Percentiles rank a stretch among this genome's conserved stretches.
Conservation (phyloP, 2,888 invertebrate genomes). For the Campaea margaritaria region DNA sequence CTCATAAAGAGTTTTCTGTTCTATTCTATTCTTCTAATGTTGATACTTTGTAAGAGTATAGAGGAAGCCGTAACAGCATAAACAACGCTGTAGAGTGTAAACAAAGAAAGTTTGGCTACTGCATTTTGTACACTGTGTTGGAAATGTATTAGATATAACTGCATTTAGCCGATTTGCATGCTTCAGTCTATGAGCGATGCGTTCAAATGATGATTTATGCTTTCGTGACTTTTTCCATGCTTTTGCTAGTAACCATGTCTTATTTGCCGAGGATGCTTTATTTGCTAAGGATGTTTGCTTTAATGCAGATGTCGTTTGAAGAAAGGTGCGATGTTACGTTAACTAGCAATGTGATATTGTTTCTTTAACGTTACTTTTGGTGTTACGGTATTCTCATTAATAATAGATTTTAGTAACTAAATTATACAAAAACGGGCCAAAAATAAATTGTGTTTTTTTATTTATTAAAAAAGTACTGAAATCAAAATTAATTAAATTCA, state of each 20-base stretch:
- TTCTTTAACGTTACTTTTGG: background rate
- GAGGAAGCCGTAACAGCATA: too few relatives aligned
- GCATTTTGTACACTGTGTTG: slow-evolving; percentile 4
- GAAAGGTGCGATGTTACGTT: slow-evolving; percentile 16
- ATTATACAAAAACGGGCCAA: too few relatives aligned
- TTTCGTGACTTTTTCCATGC: slow-evolving; percentile 14
- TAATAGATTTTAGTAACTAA: too few relatives aligned
- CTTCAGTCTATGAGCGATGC: slow-evolving; percentile 51
- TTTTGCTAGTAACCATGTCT: slow-evolving; percentile 1
- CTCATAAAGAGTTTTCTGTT: too few relatives aligned
- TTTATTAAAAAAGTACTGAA: too few relatives aligned
- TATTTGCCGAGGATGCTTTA: slow-evolving; percentile 4
- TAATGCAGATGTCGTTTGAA: slow-evolving; percentile 8
- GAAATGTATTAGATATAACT: slow-evolving; percentile 49
- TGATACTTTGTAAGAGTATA: too few relatives aligned
- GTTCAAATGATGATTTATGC: slow-evolving; percentile 48
- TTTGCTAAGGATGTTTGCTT: slow-evolving; percentile 16
- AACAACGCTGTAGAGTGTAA: too few relatives aligned
- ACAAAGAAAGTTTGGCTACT: background rate
- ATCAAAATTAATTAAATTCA: too few relatives aligned
- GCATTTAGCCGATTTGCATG: slow-evolving; percentile 65
- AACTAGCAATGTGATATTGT: background rate
- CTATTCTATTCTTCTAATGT: too few relatives aligned
- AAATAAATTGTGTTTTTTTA: too few relatives aligned
- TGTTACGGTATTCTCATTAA: too few relatives aligned